phyloP scores from a whole-genome alignment of 1,140 invertebrate species.

The Oreohelix idahoensis region DNA sequence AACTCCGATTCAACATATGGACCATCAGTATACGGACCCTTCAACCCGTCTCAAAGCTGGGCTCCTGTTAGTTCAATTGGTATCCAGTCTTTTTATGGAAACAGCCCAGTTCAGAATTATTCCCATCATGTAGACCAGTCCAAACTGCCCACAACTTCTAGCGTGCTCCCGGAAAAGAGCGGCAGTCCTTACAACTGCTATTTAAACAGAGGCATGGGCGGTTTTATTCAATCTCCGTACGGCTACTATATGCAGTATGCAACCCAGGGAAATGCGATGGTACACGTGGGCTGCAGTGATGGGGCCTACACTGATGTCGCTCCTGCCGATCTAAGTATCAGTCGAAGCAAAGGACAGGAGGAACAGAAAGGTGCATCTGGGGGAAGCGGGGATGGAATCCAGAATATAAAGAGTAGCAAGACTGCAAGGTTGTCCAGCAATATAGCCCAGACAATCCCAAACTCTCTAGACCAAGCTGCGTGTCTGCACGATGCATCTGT shows the following conservation, averaged over 20 bases:
- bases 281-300: not conserved
- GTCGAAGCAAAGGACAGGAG: not conserved
- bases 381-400: not conserved
- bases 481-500: not conserved
- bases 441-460: not conserved
- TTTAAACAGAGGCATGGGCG: not conserved
- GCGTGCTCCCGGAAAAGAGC: not conserved
- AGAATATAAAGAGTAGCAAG: not conserved
- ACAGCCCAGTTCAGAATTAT: not conserved
- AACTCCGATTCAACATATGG: not conserved
- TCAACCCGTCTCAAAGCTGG: constrained; percentile 34
- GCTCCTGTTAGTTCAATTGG: not conserved
- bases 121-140: not conserved
- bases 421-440: not conserved
- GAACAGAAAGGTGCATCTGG: not conserved
- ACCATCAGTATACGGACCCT: constrained; percentile 33
- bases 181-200: not conserved
- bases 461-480: not conserved
- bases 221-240: not conserved
- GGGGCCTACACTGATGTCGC: not conserved
- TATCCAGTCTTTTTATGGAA: not conserved
- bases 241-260: constrained; percentile 27
- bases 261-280: not conserved
- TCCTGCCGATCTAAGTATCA: constrained; percentile 31
- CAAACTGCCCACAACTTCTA: not conserved